A percentile compares a stretch with the other conserved stretches of the same genome.
phyloP scores from a whole-genome alignment of 2,113 vertebrate species.

The Martes martes region DNA sequence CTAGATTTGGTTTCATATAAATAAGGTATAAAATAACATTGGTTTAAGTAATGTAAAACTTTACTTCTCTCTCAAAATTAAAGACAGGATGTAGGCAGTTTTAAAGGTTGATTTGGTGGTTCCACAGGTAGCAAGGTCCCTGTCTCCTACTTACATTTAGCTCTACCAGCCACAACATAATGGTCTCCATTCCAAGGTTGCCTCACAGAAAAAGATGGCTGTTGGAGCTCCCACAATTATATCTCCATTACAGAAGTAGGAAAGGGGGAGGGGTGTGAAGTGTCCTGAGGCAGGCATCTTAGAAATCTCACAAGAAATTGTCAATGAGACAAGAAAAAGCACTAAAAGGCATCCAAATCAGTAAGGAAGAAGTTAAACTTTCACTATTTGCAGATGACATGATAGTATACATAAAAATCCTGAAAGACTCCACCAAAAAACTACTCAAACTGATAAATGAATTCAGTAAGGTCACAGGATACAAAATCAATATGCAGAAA shows the following conservation, averaged over 20 bases:
- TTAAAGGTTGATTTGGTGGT: background rate
- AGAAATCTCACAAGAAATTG: background rate
- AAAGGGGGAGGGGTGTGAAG: background rate
- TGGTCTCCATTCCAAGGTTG: background rate
- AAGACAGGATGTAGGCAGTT: background rate
- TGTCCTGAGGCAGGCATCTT: background rate
- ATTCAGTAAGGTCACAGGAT: no score
- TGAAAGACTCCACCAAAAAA: no score
- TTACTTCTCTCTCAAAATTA: background rate
- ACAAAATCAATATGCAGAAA: no score
- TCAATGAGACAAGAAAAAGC: background rate
- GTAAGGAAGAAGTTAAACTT: no score
- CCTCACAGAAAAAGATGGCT: background rate
- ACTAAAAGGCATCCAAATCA: no score
- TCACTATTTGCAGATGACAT: no score
- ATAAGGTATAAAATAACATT: background rate
- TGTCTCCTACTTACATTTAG: background rate
- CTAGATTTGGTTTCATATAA: background rate
- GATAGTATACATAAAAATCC: no score
- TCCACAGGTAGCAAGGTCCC: background rate
- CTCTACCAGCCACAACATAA: background rate
- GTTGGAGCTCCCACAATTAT: background rate
- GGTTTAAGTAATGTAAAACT: background rate
- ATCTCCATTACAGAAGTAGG: background rate
- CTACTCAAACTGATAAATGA: no score